Conservation (phyloP, 2,888 invertebrate genomes). For the Nomada fucata region DNA sequence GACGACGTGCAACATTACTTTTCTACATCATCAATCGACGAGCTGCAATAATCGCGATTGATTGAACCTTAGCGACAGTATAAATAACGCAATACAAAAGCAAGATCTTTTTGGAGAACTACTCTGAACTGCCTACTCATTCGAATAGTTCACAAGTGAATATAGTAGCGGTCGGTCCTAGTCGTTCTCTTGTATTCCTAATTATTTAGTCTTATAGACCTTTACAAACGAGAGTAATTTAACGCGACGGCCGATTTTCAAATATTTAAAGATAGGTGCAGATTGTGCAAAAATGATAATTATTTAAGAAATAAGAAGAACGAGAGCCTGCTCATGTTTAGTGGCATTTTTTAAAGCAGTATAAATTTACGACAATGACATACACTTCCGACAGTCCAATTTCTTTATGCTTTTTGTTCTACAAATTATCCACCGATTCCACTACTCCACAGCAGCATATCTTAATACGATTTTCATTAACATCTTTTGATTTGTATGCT, state of each 20-base stretch:
- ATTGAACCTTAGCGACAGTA: not conserved
- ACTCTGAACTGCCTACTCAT: not conserved
- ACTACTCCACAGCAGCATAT: constrained; percentile 33
- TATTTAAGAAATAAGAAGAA: not conserved
- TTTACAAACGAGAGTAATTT: constrained; percentile 11
- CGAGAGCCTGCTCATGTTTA: no score
- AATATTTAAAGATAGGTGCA: constrained; percentile 49
- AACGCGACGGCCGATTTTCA: constrained; percentile 21
- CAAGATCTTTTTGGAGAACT: not conserved
- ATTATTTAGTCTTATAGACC: constrained; percentile 57
- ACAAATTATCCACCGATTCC: constrained; percentile 1
- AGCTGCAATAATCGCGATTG: not conserved
- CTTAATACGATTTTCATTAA: constrained; percentile 41
- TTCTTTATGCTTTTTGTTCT: not conserved
- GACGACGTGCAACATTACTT: not conserved
- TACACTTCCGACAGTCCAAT: constrained; percentile 3
- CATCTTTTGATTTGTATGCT: constrained; percentile 9
- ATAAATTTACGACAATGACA: constrained; percentile 1
- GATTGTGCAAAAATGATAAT: constrained; percentile 45
- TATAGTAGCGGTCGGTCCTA: constrained; percentile 62
- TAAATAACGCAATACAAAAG: not conserved
- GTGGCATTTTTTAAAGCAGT: constrained; percentile 17
- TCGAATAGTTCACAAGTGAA: constrained; percentile 7
- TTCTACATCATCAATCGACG: not conserved
- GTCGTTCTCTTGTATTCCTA: constrained; percentile 65